phyloP scores from a whole-genome alignment of 1,140 invertebrate genomes.

The Probaryconus sp. region DNA sequence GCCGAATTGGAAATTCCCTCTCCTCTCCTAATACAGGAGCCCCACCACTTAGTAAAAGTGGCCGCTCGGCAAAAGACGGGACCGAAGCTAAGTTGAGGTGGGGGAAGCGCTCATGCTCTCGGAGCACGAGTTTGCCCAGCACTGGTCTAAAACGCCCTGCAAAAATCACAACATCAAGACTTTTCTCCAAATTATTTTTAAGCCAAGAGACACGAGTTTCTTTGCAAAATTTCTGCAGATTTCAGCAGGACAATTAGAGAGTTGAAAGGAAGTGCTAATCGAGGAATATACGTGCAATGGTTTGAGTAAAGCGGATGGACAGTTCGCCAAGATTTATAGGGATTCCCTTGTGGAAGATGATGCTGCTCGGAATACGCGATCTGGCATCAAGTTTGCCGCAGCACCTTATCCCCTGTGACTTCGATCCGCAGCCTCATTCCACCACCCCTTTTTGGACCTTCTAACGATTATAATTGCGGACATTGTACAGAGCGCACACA shows the following conservation, averaged over 20 bases:
- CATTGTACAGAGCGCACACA: constrained; percentile 68
- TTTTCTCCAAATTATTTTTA: too few relatives aligned
- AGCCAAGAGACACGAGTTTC: too few relatives aligned
- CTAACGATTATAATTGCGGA: constrained; percentile 67
- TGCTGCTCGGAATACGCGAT: constrained; percentile 46
- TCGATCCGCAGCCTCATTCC: constrained; percentile 59
- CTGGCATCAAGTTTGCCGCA: constrained; percentile 44
- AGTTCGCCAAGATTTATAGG: constrained; percentile 35
- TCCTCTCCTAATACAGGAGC: too few relatives aligned
- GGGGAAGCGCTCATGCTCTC: too few relatives aligned
- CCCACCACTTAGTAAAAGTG: too few relatives aligned
- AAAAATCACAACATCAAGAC: too few relatives aligned
- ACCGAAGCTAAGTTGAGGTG: too few relatives aligned
- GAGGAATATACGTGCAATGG: constrained; percentile 26
- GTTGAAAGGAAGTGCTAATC: constrained; percentile 18
- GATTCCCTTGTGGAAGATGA: constrained; percentile 20
- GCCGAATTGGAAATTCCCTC: too few relatives aligned
- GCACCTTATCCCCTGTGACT: constrained; percentile 42
- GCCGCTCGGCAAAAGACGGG: too few relatives aligned
- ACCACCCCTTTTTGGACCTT: constrained; percentile 53
- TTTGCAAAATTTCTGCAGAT: too few relatives aligned
- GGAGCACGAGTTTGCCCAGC: too few relatives aligned
- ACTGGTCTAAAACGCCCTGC: too few relatives aligned
- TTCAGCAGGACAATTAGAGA: constrained; percentile 34
- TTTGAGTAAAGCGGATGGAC: constrained; percentile 24